Evolutionary conservation across 2,113 vertebrate species (phyloP).

Genomic region (Cairina moschata): DNA sequence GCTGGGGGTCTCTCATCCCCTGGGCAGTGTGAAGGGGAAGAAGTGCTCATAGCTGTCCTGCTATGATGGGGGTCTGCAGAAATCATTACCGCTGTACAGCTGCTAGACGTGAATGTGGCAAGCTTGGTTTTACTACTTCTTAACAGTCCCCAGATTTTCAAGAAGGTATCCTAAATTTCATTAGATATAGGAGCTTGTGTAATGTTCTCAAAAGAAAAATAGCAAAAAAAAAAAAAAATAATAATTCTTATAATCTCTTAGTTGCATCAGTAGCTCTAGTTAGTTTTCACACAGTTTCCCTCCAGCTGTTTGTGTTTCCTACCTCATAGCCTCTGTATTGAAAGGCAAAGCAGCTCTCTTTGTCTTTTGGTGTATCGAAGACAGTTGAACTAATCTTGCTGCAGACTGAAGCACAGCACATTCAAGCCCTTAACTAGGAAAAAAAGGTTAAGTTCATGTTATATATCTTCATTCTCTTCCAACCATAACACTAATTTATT

Average conservation of each 20-base stretch:
- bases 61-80: not conserved
- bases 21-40: not conserved
- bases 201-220: not conserved
- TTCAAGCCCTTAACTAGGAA: not conserved
- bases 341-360: not conserved
- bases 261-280: not conserved
- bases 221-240: not conserved
- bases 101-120: not conserved
- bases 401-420: not conserved
- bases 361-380: not conserved
- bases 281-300: not conserved
- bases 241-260: not conserved
- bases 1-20: no score
- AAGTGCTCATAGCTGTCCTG: not conserved
- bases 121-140: not conserved
- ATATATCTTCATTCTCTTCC: not conserved
- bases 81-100: not conserved
- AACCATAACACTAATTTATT: no score
- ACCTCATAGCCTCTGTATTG: not conserved
- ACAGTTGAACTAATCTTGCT: not conserved
- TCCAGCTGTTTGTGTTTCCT: not conserved
- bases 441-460: not conserved
- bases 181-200: not conserved
- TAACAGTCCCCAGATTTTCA: not conserved
- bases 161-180: not conserved